Conservation (phyloP, 2,797 vertebrate genomes). For the Mus spretus region DNA sequence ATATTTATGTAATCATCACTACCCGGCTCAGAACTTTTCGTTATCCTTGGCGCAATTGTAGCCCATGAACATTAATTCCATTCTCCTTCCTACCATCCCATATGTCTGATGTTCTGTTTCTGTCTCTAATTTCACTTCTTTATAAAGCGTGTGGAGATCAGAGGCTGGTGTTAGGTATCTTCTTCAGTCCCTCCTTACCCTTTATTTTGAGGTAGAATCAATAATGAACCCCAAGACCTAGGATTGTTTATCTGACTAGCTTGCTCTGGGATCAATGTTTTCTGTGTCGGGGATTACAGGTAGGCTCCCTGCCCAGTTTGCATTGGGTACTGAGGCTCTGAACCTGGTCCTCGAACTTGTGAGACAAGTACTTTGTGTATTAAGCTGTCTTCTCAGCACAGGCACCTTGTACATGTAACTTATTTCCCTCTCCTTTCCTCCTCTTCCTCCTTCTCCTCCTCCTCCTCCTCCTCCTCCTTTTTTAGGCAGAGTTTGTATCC, state of each 20-base stretch:
- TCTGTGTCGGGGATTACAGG: no score
- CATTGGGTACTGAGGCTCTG: not conserved
- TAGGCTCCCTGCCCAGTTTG: not conserved
- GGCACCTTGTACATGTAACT: not conserved
- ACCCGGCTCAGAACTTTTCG: not conserved
- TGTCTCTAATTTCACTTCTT: not conserved
- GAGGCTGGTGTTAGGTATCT: not conserved
- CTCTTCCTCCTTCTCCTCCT: no score
- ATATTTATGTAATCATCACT: not conserved
- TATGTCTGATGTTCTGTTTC: not conserved
- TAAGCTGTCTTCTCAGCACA: not conserved
- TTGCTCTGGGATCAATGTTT: not conserved
- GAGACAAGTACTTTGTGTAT: not conserved
- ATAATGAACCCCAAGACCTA: not conserved
- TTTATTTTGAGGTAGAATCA: not conserved
- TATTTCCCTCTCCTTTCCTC: not conserved
- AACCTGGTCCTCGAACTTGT: not conserved
- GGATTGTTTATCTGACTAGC: not conserved
- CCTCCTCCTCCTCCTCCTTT: not conserved
- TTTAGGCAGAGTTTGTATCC: not conserved
- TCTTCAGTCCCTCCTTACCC: not conserved
- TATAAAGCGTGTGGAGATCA: not conserved
- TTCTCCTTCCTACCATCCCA: not conserved
- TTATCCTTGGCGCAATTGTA: not conserved
- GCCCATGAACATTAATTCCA: not conserved